Evolutionary conservation across 2,113 vertebrate species (phyloP), one percentile per base, ranked within the genome.

Genomic region (Oxygymnocypris stewartii): DNA sequence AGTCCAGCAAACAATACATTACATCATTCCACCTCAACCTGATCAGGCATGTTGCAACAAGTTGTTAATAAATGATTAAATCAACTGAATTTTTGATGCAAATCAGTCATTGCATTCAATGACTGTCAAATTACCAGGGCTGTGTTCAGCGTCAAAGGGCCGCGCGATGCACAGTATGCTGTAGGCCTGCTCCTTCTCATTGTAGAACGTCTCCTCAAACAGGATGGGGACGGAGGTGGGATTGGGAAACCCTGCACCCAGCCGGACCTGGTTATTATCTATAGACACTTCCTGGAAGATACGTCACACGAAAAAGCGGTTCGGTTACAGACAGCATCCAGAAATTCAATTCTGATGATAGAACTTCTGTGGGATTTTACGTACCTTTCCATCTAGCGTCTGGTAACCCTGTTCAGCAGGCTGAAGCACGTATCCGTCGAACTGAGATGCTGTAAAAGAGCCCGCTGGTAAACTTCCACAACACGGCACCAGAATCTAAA

Each of bases 131-230:
- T 37, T 94, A 97, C 95, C 93, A 92, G 92, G 90, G 84, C 85
- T 93, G 2, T 94, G 93, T 6, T 95, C 93, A 87, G 95, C 94
- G 88, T 99, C 97, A 74, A 98, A 23, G 0, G 97, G 96, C 82
- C 96, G 93, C 75, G 96, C 95, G 88, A 99, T 94, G 81, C 98
- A 99, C 57, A 98, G 88, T 84, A 99, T 95, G 90, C 96, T 98
- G 93, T 97, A 99, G 90, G 97, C 98, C 94, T 99, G 97, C 94
- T 99, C 98, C 89, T 93, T 96, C 35, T 98, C 96, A 63, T 98
- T 99, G 94, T 99, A 99, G 93, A 99, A 99, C 0, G 97, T 99
- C 90, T 99, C 98, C 90, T 99, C 98, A 86, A 99, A 99, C 86
- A 99, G 95, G 92, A 99, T 93, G 59, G 96, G 93, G 18, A 99